A percentile compares a stretch with the other conserved stretches of the same genome.
These are phyloP conservation scores for Hyalella azteca DNA, from an alignment of 2,888 invertebrate genomes.

Conservation along the genomic window DNA sequence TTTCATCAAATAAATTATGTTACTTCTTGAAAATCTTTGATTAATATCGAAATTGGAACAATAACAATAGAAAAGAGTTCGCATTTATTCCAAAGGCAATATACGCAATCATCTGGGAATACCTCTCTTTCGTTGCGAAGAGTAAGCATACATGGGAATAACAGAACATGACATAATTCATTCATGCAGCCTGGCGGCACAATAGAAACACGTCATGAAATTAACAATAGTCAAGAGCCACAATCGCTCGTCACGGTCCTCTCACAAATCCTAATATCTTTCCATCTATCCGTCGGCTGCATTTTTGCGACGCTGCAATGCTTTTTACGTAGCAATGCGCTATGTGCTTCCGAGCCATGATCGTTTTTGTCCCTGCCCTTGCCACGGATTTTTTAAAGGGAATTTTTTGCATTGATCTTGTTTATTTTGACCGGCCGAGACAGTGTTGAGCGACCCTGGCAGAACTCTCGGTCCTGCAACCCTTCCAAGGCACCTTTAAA, in stretches of 20 bases:
- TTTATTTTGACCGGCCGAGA: slow-evolving; percentile 33
- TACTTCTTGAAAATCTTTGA: too few species aligned
- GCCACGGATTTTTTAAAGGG: not conserved
- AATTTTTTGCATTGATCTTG: slow-evolving; percentile 4
- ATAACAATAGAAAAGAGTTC: too few species aligned
- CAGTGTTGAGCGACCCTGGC: not conserved
- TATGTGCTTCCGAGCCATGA: slow-evolving; percentile 17
- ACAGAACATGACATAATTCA: too few species aligned
- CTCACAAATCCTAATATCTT: slow-evolving; percentile 30
- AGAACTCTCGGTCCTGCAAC: slow-evolving; percentile 1
- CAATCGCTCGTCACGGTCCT: not conserved
- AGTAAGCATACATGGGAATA: too few species aligned
- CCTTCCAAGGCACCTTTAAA: not conserved
- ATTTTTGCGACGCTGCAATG: slow-evolving; percentile 15
- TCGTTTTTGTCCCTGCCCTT: not conserved
- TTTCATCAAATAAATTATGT: too few species aligned
- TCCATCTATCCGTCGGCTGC: slow-evolving; percentile 7
- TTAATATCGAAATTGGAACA: too few species aligned
- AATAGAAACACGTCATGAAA: too few species aligned
- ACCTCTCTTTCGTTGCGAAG: too few species aligned
- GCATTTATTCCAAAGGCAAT: too few species aligned
- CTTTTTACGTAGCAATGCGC: slow-evolving; percentile 1
- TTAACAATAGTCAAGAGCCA: slow-evolving; percentile 15
- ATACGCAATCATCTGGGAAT: too few species aligned
- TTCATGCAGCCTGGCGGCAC: too few species aligned